These are phyloP conservation scores for Patella depressa DNA, from an alignment of 2,888 invertebrate genomes.

Conservation along the genomic window DNA sequence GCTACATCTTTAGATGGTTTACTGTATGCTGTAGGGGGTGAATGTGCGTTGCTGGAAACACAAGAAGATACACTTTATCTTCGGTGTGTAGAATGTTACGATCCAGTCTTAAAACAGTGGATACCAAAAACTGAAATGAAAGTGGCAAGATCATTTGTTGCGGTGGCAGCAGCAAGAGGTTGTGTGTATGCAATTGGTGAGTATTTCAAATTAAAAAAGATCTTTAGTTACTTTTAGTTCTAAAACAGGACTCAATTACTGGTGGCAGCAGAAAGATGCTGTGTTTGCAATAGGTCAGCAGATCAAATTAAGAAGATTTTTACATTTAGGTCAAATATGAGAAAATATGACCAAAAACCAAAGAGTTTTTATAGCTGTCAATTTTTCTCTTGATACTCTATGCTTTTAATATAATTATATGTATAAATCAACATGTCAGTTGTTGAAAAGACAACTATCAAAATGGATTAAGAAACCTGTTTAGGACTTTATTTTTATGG, in stretches of 20 bases:
- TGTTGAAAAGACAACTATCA: too few species aligned
- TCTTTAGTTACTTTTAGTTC: neutral
- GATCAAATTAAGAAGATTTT: neutral
- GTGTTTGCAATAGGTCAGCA: neutral
- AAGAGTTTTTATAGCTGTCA: too few species aligned
- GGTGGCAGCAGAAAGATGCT: neutral
- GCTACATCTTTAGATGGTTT: slow-evolving; percentile 61
- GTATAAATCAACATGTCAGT: too few species aligned
- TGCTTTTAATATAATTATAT: too few species aligned
- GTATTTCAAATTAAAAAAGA: neutral
- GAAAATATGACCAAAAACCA: too few species aligned
- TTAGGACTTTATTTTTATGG: too few species aligned
- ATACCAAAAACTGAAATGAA: slow-evolving; percentile 61
- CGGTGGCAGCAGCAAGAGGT: slow-evolving; percentile 86
- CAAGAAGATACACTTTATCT: slow-evolving; percentile 68
- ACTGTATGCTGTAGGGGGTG: slow-evolving; percentile 67
- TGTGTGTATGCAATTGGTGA: slow-evolving; percentile 67
- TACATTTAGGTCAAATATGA: too few species aligned
- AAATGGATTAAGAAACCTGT: too few species aligned
- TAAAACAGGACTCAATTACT: neutral
- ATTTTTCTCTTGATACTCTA: too few species aligned
- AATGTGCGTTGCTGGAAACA: slow-evolving; percentile 65
- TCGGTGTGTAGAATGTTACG: slow-evolving; percentile 65
- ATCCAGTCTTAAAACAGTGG: slow-evolving; percentile 63
- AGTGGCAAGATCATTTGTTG: slow-evolving; percentile 76